Conservation (phyloP, 2,888 invertebrate genomes). For the Adela reaumurella region DNA sequence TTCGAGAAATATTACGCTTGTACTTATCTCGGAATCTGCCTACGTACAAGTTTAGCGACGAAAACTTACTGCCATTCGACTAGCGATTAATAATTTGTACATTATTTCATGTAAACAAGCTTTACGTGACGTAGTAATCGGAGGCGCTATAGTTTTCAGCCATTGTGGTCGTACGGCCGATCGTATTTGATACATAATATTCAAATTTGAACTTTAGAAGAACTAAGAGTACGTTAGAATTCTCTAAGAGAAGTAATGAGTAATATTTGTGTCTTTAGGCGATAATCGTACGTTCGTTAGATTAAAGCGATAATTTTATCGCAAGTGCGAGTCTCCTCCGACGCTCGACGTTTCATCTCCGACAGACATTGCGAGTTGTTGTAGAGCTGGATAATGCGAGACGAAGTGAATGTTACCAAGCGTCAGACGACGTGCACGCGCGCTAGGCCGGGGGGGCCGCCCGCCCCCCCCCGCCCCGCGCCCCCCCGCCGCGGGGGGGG, state of each 20-base stretch:
- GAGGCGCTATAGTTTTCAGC: conserved; percentile 40
- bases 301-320: conserved; percentile 45
- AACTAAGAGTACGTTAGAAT: conserved; percentile 44
- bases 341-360: no score
- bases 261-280: conserved; percentile 55
- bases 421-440: no score
- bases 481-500: no score
- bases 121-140: background rate
- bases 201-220: conserved; percentile 52
- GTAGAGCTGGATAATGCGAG: no score
- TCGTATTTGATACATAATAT: conserved; percentile 53
- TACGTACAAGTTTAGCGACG: conserved; percentile 31
- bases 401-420: no score
- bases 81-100: conserved; percentile 37
- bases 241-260: conserved; percentile 45
- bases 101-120: conserved; percentile 22
- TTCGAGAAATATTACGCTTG: background rate
- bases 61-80: conserved; percentile 51
- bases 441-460: no score
- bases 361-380: no score
- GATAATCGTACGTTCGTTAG: conserved; percentile 40
- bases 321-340: no score
- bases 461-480: no score
- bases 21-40: conserved; percentile 6
- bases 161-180: conserved; percentile 47